Percentiles rank a stretch among this genome's conserved stretches.
phyloP scores from a whole-genome alignment of 1,140 invertebrate genomes.

The Oryctes rhinoceros region DNA sequence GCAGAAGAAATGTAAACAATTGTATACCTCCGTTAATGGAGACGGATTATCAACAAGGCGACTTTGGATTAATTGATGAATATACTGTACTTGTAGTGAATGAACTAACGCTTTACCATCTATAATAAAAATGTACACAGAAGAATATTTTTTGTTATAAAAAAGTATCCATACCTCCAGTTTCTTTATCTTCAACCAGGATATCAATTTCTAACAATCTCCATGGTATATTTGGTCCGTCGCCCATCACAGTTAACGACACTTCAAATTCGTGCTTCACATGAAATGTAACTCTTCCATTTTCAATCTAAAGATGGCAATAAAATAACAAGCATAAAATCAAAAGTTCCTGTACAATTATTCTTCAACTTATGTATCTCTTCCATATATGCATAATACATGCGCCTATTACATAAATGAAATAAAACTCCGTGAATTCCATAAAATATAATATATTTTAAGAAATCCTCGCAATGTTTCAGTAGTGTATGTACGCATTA shows the following conservation, averaged over 20 bases:
- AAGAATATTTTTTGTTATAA: not conserved
- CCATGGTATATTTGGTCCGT: slow-evolving; percentile 92
- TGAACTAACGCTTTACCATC: slow-evolving; percentile 96
- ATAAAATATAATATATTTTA: too few relatives aligned
- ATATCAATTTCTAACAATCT: slow-evolving; percentile 93
- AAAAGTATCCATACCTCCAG: slow-evolving; percentile 72
- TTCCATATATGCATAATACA: too few relatives aligned
- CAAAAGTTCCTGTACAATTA: too few relatives aligned
- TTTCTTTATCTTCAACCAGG: slow-evolving; percentile 96
- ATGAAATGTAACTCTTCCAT: slow-evolving; percentile 92
- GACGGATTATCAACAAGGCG: slow-evolving; percentile 87
- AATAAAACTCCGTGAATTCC: too few relatives aligned
- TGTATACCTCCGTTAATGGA: slow-evolving; percentile 83
- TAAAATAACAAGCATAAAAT: not conserved
- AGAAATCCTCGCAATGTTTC: too few relatives aligned
- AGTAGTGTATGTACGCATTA: too few relatives aligned
- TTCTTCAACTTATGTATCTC: too few relatives aligned
- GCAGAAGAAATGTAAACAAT: slow-evolving; percentile 92
- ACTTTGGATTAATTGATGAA: slow-evolving; percentile 90
- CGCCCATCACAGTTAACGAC: slow-evolving; percentile 96
- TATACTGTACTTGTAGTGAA: slow-evolving; percentile 89
- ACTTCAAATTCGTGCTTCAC: slow-evolving; percentile 97
- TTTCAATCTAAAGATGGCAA: slow-evolving; percentile 74
- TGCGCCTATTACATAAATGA: too few relatives aligned
- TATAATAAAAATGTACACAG: slow-evolving; percentile 59